Base-by-base conservation (phyloP, 2,113 vertebrate genomes). In the Pogona vitticeps region DNA sequence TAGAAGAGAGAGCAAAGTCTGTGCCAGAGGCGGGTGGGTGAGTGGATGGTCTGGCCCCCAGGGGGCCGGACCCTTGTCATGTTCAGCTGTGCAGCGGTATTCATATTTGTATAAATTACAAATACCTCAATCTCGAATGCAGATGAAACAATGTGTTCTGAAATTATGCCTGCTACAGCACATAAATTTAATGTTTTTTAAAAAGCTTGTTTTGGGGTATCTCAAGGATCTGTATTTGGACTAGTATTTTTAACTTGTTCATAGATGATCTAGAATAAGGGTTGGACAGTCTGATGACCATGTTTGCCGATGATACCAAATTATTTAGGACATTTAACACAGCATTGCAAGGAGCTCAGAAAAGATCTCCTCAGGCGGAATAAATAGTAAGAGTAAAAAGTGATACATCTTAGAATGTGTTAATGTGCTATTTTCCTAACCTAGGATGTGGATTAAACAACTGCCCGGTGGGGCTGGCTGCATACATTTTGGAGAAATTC, bases 401-500 rank as follows among this genome's bases (percentile, higher is more conserved):
- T 68, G 9, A 68, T 31, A 10, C 65, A n/a, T 12, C 31, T 31
- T 68, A 26, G 3, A 13, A 52, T 52, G 46, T 52, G 46, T 6
- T 79, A 26, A 91, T 67, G 3, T 1, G 0, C 80, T 91, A 28
- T 36, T 89, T 77, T 82, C 72, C 61, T 84, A 40, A 76, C 80
- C n/a, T 93, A 98, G 98, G 98, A 0, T 97, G 96, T 93, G 97
- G 94, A 42, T 56, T 97, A 90, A 98, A 98, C 84, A 94, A 98
- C 91, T 98, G 97, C 38, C 98, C 98, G 0, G 97, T 97, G 4
- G 98, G 97, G 31, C 95, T 98, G 90, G 98, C 97, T 83, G 97
- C 98, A 14, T 98, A 98, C 82, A 95, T 98, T 82, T 90, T 98
- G 92, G 98, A 98, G 89, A 98, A 98, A 90, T 98, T 98, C 91